These are phyloP conservation scores for Mesocricetus auratus DNA, from an alignment of 2,113 vertebrate species.

Conservation along the genomic window DNA sequence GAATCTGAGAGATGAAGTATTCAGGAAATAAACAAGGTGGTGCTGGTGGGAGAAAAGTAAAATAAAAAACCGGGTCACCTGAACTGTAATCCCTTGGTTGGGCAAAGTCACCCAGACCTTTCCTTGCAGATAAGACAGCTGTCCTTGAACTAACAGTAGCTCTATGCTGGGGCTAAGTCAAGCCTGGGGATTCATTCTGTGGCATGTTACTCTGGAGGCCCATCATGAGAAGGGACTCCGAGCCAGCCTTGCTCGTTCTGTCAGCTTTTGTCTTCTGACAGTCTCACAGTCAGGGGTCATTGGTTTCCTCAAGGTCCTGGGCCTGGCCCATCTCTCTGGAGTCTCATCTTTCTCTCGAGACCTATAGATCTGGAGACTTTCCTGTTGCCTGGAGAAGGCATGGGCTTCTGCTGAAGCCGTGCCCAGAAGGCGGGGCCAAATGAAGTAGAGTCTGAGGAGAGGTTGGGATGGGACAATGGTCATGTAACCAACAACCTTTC, in stretches of 20 bases:
- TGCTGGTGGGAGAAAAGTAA: conserved; percentile 46
- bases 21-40: conserved; percentile 57
- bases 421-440: background rate
- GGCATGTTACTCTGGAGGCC: background rate
- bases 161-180: background rate
- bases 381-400: background rate
- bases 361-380: background rate
- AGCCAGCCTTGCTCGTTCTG: background rate
- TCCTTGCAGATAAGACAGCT: background rate
- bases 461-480: too few relatives aligned
- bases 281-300: background rate
- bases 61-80: conserved; percentile 25
- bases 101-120: conserved; percentile 23
- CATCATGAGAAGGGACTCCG: background rate
- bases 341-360: conserved; percentile 29
- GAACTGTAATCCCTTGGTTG: background rate
- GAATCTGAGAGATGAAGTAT: conserved; percentile 77
- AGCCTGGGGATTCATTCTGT: background rate
- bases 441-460: background rate
- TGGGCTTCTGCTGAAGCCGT: background rate
- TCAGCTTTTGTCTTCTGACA: background rate
- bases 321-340: background rate
- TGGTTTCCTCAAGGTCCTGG: background rate
- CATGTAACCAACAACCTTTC: background rate
- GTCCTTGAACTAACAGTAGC: background rate